Evolutionary conservation across 2,113 vertebrate genomes (phyloP).

Genomic region (Vidua macroura): DNA sequence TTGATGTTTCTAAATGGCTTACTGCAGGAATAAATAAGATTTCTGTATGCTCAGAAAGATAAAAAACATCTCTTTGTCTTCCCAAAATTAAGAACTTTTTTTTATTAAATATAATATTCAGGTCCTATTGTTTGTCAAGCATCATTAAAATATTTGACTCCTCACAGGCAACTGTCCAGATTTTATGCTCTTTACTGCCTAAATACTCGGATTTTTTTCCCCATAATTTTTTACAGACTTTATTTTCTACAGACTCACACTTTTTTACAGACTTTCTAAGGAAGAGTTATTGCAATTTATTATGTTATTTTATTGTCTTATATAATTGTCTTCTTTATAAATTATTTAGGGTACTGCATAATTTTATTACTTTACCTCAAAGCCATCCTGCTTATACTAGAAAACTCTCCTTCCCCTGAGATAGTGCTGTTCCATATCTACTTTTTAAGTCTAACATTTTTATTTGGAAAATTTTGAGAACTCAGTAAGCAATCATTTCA

Average conservation of each 20-base stretch:
- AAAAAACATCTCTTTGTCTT: not conserved
- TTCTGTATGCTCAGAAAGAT: not conserved
- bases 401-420: not conserved
- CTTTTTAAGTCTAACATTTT: not conserved
- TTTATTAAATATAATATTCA: not conserved
- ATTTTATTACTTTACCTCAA: not conserved
- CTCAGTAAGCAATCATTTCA: not conserved
- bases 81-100: not conserved
- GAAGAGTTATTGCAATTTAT: not conserved
- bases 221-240: not conserved
- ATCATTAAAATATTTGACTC: not conserved
- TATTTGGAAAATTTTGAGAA: not conserved
- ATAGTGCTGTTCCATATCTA: not conserved
- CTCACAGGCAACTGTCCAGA: not conserved
- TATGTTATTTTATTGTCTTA: not conserved
- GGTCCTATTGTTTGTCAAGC: not conserved
- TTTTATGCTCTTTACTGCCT: not conserved
- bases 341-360: not conserved
- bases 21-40: not conserved
- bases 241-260: not conserved
- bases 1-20: not conserved
- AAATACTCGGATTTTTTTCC: not conserved
- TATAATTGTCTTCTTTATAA: not conserved
- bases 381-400: not conserved
- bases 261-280: not conserved